Evolutionary conservation across 2,888 invertebrate species (phyloP).

Genomic region (Neocrepidodera transversa): DNA sequence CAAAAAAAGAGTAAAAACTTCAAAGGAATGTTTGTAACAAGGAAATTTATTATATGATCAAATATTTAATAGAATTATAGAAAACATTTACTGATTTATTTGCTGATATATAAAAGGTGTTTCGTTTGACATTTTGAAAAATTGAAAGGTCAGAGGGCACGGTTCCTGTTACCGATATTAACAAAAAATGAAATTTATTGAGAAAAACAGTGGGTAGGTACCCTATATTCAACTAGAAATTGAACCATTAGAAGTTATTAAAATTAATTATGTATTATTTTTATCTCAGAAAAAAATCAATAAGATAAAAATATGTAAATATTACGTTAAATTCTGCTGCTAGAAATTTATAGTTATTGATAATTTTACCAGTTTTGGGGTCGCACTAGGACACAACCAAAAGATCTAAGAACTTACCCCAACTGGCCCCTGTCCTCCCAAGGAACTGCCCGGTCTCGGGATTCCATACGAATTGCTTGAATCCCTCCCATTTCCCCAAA

Average conservation of each 20-base stretch:
- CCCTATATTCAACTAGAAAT: no score
- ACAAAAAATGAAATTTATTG: neutral
- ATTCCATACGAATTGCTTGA: constrained; percentile 89
- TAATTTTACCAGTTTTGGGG: neutral
- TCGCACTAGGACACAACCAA: neutral
- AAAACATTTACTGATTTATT: no score
- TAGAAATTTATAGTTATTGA: no score
- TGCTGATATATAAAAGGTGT: no score
- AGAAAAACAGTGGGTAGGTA: no score
- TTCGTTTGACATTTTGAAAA: constrained; percentile 8
- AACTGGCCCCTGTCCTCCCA: constrained; percentile 90
- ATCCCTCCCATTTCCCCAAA: constrained; percentile 84
- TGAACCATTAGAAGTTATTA: no score
- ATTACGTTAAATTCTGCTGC: neutral
- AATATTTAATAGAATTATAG: no score
- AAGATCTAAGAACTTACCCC: constrained; percentile 77
- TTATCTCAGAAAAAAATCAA: neutral
- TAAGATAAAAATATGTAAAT: neutral
- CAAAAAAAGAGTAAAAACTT: constrained; percentile 21
- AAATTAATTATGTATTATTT: no score
- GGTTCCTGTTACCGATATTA: neutral
- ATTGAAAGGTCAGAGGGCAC: constrained; percentile 20
- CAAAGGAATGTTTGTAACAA: no score
- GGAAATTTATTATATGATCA: no score
- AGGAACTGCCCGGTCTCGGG: constrained; percentile 90